Percentiles rank a stretch among this genome's conserved stretches.
Evolutionary conservation across 2,797 vertebrate species (phyloP).

Genomic region (Siniperca undulata): DNA sequence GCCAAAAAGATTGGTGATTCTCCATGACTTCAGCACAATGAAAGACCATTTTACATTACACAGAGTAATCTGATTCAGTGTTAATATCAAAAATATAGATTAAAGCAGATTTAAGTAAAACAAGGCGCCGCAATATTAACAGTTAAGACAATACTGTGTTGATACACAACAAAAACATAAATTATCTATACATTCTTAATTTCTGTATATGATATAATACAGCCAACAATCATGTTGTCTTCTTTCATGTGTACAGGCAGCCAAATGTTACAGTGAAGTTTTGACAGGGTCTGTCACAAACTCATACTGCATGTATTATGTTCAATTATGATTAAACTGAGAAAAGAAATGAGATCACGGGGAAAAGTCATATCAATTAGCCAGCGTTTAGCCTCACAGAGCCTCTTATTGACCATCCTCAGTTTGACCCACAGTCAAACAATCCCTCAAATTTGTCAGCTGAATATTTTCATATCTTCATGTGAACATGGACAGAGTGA

Average conservation of each 20-base stretch:
- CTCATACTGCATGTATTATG: conserved; percentile 16
- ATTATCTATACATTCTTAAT: conserved; percentile 56
- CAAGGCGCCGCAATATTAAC: conserved; percentile 7
- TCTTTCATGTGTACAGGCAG: conserved; percentile 18
- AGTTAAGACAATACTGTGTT: conserved; percentile 51
- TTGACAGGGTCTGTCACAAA: conserved; percentile 36
- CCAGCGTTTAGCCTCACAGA: neutral
- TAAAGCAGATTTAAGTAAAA: conserved; percentile 42
- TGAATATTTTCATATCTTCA: too few species aligned
- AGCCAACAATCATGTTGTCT: conserved; percentile 58
- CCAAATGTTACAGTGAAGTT: conserved; percentile 16
- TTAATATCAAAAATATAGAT: conserved; percentile 40
- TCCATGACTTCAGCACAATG: conserved; percentile 8
- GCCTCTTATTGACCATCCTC: neutral
- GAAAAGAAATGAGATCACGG: conserved; percentile 10
- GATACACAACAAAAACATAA: conserved; percentile 55
- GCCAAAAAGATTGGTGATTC: neutral
- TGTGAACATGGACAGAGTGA: too few species aligned
- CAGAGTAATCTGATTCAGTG: conserved; percentile 17
- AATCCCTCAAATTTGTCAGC: too few species aligned
- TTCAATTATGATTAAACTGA: conserved; percentile 22
- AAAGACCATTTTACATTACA: conserved; percentile 21
- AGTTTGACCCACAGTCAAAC: neutral
- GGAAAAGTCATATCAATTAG: neutral
- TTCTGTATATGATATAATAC: conserved; percentile 39